A percentile compares a stretch with the other conserved stretches of the same genome.
phyloP scores from a whole-genome alignment of 2,113 vertebrate species.

The Pollimyrus isidori region DNA sequence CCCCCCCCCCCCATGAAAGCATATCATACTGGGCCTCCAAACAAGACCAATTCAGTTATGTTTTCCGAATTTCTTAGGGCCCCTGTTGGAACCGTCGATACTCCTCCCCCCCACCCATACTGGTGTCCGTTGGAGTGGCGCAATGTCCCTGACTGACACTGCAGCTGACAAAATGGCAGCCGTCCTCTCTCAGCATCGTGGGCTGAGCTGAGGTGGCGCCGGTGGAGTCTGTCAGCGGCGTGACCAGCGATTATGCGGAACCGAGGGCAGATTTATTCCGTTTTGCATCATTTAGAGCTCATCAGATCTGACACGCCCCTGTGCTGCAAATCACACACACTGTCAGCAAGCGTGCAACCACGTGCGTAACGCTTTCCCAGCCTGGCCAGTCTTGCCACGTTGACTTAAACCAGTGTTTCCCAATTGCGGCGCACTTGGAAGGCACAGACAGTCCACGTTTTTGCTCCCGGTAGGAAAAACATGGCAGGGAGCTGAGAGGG shows the following conservation, averaged over 20 bases:
- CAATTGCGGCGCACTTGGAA: background rate
- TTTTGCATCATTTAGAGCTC: constrained; percentile 68
- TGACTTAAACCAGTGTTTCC: background rate
- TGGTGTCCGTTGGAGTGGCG: background rate
- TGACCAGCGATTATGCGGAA: constrained; percentile 57
- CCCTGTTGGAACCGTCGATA: background rate
- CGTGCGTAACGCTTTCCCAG: background rate
- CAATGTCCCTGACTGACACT: background rate
- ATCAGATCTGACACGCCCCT: background rate
- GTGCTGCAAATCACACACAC: constrained; percentile 5
- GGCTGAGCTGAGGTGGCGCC: constrained; percentile 63
- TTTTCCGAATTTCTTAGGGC: background rate
- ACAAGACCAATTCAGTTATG: background rate
- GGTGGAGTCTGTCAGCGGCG: constrained; percentile 52
- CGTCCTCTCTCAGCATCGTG: constrained; percentile 35
- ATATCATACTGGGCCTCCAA: background rate
- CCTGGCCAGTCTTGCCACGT: background rate
- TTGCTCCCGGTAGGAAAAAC: background rate
- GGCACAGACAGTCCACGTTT: background rate
- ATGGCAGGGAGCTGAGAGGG: background rate
- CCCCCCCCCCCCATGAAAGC: background rate
- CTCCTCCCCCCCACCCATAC: background rate
- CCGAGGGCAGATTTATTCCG: constrained; percentile 71
- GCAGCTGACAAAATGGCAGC: constrained; percentile 59
- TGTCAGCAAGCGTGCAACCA: background rate